Evolutionary conservation across 1,140 invertebrate genomes (phyloP).

Genomic region (Drosophila persimilis): DNA sequence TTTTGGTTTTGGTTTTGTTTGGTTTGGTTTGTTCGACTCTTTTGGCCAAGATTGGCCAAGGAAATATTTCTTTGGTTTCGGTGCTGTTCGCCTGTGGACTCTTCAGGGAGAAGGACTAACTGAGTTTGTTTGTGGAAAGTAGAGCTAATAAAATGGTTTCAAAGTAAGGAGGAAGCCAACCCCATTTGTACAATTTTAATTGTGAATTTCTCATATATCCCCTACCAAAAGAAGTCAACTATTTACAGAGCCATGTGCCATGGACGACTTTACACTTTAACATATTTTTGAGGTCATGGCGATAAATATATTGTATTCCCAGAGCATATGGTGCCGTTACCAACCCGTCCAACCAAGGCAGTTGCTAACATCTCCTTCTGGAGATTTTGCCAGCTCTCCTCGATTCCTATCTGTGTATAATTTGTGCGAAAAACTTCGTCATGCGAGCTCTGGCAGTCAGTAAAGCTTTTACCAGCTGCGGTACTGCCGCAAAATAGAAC

Average conservation of each 20-base stretch:
- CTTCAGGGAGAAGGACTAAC: no score
- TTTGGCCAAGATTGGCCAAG: no score
- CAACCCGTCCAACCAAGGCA: not conserved
- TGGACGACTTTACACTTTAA: not conserved
- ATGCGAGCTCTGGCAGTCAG: conserved; percentile 57
- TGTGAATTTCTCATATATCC: no score
- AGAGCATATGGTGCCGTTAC: no score
- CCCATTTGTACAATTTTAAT: no score
- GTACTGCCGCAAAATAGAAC: conserved; percentile 20
- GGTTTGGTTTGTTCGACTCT: no score
- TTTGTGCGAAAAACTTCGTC: conserved; percentile 63
- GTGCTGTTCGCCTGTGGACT: no score
- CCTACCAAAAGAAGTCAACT: not conserved
- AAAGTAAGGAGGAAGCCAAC: not conserved
- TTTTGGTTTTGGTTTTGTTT: no score
- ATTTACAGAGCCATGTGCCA: no score
- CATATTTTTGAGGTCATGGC: conserved; percentile 29
- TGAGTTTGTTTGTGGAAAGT: not conserved
- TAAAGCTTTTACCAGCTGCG: conserved; percentile 18
- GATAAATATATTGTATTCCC: conserved; percentile 16
- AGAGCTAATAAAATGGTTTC: not conserved
- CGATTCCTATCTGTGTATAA: conserved; percentile 48
- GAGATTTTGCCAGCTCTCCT: conserved; percentile 15
- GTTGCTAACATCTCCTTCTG: conserved; percentile 2
- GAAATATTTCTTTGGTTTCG: no score